phyloP scores from a whole-genome alignment of 2,113 vertebrate species.

The Phalacrocorax pelagicus region DNA sequence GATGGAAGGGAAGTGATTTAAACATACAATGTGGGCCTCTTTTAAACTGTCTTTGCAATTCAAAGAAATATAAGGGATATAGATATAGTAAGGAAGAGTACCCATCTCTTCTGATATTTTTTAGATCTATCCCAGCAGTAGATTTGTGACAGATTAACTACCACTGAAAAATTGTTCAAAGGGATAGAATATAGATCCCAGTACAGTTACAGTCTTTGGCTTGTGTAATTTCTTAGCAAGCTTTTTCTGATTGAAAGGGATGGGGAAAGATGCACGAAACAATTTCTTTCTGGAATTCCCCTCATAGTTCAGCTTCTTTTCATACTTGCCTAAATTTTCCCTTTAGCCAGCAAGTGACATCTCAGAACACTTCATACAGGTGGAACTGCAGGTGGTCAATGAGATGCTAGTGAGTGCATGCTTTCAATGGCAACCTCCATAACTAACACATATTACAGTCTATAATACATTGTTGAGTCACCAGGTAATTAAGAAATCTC shows the following conservation, averaged over 20 bases:
- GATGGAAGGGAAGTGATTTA: neutral
- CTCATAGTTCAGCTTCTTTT: neutral
- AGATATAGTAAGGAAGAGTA: neutral
- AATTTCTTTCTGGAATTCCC: neutral
- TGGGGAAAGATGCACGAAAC: neutral
- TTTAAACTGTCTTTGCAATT: neutral
- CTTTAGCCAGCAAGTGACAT: neutral
- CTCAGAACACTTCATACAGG: neutral
- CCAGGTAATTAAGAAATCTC: neutral
- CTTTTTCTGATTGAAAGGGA: neutral
- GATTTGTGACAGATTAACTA: neutral
- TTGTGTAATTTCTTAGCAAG: neutral
- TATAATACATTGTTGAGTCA: neutral
- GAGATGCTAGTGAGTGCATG: neutral
- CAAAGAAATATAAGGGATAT: neutral
- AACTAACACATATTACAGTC: neutral
- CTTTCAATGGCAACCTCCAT: neutral
- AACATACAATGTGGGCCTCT: neutral
- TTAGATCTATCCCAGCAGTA: neutral
- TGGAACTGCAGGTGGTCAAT: neutral
- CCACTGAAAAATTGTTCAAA: neutral
- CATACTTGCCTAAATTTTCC: neutral
- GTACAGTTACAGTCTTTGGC: neutral
- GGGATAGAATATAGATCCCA: neutral
- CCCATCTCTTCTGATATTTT: neutral